Evolutionary conservation across 2,888 invertebrate genomes (phyloP), one percentile per base, ranked within the genome.

Genomic region (Cistogaster globosa): DNA sequence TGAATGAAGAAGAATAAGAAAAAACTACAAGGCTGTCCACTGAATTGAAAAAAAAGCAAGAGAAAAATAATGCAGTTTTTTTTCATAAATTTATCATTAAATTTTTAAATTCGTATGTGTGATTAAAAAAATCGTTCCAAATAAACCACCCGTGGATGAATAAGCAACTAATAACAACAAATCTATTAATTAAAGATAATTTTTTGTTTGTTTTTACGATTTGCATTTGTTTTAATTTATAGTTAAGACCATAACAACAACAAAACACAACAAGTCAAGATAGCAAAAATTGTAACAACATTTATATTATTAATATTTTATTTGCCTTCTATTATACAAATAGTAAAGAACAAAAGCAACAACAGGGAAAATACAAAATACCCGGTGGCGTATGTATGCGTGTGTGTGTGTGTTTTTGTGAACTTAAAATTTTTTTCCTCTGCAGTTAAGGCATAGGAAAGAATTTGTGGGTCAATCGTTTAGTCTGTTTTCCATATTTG

Each of bases 11-110:
- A 20, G 32, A 63, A 55, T 48, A 57, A 67, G 22, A 79, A 42
- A 75, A 42, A 60, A 74, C 68, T 74, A 69, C 78, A 79, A 83
- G 78, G 83, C 83, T 78, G 74, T 78, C 78, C 83, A 48, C 1
- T 45, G 32, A 55, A 20, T 68, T 48, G 26, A 55, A 72, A 63
- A 57, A 53, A 53, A 57, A 32, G 0, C n/a, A 79, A 58, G 36
- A 63, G 18, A 45, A 51, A 38, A 55, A 55, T 16, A 51, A 38
- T 65, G 18, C 18, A 32, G 71, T 51, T 16, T 53, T 55, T 72
- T 57, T 22, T 26, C 16, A 12, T n/a, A 48, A 48, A 68, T 58
- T 22, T 26, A 65, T 48, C 26, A 58, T 20, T 26, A 16, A 65
- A 48, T 48, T 32, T 6, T 4, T 16, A 67, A 65, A 67, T 32